Conservation (phyloP, 1,140 invertebrate genomes). For the Lepidurus packardi region DNA sequence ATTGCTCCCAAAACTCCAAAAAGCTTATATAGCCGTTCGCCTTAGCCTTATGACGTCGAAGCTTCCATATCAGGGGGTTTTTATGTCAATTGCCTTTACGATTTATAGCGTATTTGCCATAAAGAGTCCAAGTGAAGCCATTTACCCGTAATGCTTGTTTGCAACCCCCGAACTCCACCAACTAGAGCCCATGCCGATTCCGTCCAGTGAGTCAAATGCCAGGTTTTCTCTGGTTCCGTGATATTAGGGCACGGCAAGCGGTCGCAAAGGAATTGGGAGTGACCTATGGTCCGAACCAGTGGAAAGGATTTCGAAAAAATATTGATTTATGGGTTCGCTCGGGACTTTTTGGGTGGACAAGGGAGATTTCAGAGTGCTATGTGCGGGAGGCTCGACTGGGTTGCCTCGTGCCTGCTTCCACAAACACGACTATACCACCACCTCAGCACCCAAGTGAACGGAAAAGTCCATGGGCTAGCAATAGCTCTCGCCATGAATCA, state of each 20-base stretch:
- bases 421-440: background rate
- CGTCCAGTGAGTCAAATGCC: background rate
- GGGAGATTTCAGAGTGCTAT: background rate
- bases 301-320: constrained; percentile 15
- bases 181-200: background rate
- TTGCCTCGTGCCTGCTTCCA: background rate
- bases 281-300: constrained; percentile 6
- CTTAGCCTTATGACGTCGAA: background rate
- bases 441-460: constrained; percentile 9
- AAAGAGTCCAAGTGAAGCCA: constrained; percentile 9
- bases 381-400: background rate
- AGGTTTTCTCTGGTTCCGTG: background rate
- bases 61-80: constrained; percentile 5
- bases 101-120: constrained; percentile 9
- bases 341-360: background rate
- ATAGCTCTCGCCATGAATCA: constrained; percentile 15
- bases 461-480: background rate
- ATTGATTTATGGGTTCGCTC: constrained; percentile 19
- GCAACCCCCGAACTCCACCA: background rate
- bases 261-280: background rate
- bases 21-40: background rate
- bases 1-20: background rate
- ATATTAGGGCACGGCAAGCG: background rate
- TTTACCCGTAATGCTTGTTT: constrained; percentile 5
- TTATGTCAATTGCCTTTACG: constrained; percentile 15